Percentiles rank a stretch among this genome's conserved stretches.
phyloP scores from a whole-genome alignment of 2,888 invertebrate genomes.

The Rosalia funebris region DNA sequence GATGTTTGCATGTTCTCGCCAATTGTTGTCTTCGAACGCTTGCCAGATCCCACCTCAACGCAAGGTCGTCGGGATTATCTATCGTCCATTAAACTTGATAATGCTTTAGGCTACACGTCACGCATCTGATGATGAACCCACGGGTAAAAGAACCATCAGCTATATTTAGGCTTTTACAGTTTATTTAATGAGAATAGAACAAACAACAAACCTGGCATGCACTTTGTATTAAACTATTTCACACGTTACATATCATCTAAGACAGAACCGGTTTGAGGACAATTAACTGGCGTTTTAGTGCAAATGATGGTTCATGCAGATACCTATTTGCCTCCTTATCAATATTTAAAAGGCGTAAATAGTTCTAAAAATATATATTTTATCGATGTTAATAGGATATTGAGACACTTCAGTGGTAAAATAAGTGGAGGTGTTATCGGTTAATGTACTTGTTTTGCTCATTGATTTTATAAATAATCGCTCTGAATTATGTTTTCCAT shows the following conservation, averaged over 20 bases:
- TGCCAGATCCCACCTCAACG: conserved; percentile 16
- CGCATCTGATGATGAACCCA: conserved; percentile 19
- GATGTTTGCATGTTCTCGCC: background rate
- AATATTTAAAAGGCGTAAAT: too few relatives aligned
- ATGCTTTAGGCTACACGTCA: conserved; percentile 1
- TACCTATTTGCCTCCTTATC: too few relatives aligned
- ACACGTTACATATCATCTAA: conserved; percentile 1
- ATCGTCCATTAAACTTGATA: conserved; percentile 5
- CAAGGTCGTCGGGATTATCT: conserved; percentile 13
- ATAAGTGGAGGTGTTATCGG: too few relatives aligned
- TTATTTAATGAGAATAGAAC: conserved; percentile 29
- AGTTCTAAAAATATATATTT: too few relatives aligned
- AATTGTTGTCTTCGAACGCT: background rate
- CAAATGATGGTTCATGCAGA: too few relatives aligned
- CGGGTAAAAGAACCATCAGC: conserved; percentile 18
- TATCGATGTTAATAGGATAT: too few relatives aligned
- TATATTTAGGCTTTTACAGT: conserved; percentile 28
- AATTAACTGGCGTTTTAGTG: too few relatives aligned
- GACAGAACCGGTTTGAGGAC: conserved; percentile 4
- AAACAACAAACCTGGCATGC: conserved; percentile 25
- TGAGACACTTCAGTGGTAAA: too few relatives aligned
- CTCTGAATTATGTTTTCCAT: too few relatives aligned
- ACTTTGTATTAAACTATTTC: conserved; percentile 21
- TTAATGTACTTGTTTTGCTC: too few relatives aligned
- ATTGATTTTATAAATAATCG: too few relatives aligned